Conservation (phyloP, 2,888 invertebrate genomes). For the Nipponacmea schrenckii region DNA sequence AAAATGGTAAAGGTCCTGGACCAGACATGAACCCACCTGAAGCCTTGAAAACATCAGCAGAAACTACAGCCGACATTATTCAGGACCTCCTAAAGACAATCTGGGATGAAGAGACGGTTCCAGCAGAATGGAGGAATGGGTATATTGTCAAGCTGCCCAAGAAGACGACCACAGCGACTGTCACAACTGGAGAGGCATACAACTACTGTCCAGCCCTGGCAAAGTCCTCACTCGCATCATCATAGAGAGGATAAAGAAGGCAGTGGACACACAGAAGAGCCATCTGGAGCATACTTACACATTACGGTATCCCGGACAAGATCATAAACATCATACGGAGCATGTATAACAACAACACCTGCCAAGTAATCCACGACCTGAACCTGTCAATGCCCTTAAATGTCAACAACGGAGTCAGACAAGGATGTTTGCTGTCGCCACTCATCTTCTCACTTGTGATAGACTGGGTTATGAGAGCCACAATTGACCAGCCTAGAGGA, state of each 20-base stretch:
- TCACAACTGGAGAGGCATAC: conserved; percentile 31
- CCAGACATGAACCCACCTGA: too few species aligned
- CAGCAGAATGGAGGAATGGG: too few species aligned
- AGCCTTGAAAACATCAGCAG: conserved; percentile 13
- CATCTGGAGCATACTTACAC: too few species aligned
- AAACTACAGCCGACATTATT: conserved; percentile 15
- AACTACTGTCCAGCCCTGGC: conserved; percentile 25
- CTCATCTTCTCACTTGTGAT: too few species aligned
- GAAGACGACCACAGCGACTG: conserved; percentile 16
- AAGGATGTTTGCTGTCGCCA: too few species aligned
- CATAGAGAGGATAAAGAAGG: conserved; percentile 11
- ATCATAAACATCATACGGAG: too few species aligned
- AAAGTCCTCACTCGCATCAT: conserved; percentile 19
- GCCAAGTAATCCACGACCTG: too few species aligned
- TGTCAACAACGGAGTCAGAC: too few species aligned
- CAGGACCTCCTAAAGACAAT: conserved; percentile 14
- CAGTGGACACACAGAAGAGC: conserved; percentile 11
- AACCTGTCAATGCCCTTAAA: too few species aligned
- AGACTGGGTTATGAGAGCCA: too few species aligned
- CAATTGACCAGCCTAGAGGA: too few species aligned
- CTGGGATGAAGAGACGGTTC: conserved; percentile 16
- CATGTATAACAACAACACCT: too few species aligned
- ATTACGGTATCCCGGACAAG: conserved; percentile 25
- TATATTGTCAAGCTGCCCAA: conserved; percentile 16
- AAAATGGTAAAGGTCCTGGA: conserved; percentile 22